Evolutionary conservation across 2,797 vertebrate species (phyloP), one percentile per base, ranked within the genome.

Genomic region (Coccyzus lansbergi): DNA sequence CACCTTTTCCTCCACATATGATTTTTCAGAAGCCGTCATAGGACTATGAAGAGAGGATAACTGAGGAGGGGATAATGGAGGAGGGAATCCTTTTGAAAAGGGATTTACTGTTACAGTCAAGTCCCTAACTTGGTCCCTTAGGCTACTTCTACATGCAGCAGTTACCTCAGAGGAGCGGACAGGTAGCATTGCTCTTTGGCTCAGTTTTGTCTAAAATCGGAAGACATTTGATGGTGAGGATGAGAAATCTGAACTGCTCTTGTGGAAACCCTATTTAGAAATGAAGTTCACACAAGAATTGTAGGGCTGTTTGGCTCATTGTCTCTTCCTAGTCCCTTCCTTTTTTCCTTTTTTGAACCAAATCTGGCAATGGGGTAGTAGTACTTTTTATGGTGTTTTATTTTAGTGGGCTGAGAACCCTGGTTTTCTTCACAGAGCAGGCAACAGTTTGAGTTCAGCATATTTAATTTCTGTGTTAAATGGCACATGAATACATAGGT

Each of bases 11-110:
- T 82, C 20, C 12, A 38, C 34, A 52, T 33, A 53, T 6, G 25
- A 33, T 51, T 69, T 91, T 88, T 83, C 60, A 88, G 65, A 72
- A 92, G 34, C 44, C 59, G 55, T 16, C 59, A 51, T 11, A 53
- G 29, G 9, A 40, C 46, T 10, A 34, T 0, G 0, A 60, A 64
- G 77, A 62, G 16, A 29, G 20, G 4, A 26, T 15, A 60, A 72
- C 12, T 24, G 40, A 76, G 7, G 15, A 52, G 10, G 29, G 20
- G 4, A 26, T 15, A 60, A 72, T 12, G 26, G 40, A 76, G 7
- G 15, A 52, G 10, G 15, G 36, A 65, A 72, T 49, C 21, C 8
- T n/a, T 65, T 77, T 56, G 42, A 69, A 77, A 78, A 87, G 38
- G 10, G 20, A 24, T 11, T 48, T 48, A 48, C 10, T 48, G 11